Evolutionary conservation across 2,113 vertebrate species (phyloP).

Genomic region (Oryzias woworae): DNA sequence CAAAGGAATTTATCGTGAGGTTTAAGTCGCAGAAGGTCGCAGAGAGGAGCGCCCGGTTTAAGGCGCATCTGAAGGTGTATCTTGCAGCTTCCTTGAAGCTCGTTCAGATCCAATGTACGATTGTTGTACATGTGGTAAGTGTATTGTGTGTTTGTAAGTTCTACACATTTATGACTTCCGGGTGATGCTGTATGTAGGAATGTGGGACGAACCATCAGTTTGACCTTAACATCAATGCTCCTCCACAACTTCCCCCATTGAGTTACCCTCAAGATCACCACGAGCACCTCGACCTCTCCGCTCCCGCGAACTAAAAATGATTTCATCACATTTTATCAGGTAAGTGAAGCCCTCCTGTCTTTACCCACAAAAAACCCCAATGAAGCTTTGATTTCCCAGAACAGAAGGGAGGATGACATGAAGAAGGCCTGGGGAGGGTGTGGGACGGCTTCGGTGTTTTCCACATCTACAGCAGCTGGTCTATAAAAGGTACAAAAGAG

Average conservation of each 20-base stretch:
- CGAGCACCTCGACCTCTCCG: constrained; percentile 78
- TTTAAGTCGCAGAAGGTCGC: too few species aligned
- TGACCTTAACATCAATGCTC: too few species aligned
- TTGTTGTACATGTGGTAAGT: too few species aligned
- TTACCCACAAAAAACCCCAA: too few species aligned
- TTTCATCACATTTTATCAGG: constrained; percentile 87
- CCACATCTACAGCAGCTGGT: constrained; percentile 43
- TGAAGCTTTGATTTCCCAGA: constrained; percentile 48
- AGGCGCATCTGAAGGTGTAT: constrained; percentile 12
- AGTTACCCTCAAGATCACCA: constrained; percentile 74
- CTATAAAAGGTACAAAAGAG: constrained; percentile 36
- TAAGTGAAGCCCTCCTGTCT: constrained; percentile 76
- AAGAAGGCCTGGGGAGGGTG: constrained; percentile 33
- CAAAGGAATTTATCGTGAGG: too few species aligned
- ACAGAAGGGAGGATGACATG: constrained; percentile 51
- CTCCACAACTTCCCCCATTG: constrained; percentile 7
- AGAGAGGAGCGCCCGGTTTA: background rate
- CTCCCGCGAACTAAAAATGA: constrained; percentile 65
- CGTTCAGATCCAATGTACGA: too few species aligned
- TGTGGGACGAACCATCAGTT: too few species aligned
- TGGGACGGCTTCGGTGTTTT: background rate
- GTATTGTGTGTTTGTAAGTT: too few species aligned
- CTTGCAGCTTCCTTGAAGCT: too few species aligned
- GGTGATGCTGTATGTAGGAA: too few species aligned
- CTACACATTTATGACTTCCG: too few species aligned